Conservation (phyloP, 2,113 vertebrate genomes). For the Elaphurus davidianus region DNA sequence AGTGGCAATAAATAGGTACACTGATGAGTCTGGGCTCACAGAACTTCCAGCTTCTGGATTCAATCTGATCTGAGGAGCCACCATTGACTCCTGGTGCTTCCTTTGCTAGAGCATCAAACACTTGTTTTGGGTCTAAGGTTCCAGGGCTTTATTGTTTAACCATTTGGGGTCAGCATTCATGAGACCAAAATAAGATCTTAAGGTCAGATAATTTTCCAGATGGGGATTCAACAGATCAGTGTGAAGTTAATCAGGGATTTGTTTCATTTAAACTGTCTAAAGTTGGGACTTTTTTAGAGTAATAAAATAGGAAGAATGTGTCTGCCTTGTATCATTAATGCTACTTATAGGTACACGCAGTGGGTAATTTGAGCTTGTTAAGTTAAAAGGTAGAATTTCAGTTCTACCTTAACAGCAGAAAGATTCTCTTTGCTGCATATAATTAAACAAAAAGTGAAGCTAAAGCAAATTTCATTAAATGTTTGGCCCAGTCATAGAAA, state of each 20-base stretch:
- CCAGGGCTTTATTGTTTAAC: neutral
- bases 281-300: neutral
- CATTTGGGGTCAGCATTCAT: neutral
- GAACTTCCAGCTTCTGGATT: neutral
- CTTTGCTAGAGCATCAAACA: neutral
- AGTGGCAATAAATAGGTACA: neutral
- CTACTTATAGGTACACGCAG: neutral
- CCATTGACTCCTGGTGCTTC: neutral
- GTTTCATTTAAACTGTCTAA: conserved; percentile 31
- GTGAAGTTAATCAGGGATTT: conserved; percentile 2
- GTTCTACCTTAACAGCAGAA: neutral
- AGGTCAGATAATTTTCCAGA: conserved; percentile 40
- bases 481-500: neutral
- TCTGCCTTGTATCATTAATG: neutral
- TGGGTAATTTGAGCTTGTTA: neutral
- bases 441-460: neutral
- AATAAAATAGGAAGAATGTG: neutral
- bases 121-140: neutral
- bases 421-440: neutral
- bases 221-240: conserved; percentile 20
- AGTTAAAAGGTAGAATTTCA: conserved; percentile 12
- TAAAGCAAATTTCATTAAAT: neutral
- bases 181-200: neutral
- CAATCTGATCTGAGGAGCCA: neutral
- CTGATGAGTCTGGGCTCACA: neutral